phyloP scores from a whole-genome alignment of 2,797 vertebrate species.

The Gallinago stenura region DNA sequence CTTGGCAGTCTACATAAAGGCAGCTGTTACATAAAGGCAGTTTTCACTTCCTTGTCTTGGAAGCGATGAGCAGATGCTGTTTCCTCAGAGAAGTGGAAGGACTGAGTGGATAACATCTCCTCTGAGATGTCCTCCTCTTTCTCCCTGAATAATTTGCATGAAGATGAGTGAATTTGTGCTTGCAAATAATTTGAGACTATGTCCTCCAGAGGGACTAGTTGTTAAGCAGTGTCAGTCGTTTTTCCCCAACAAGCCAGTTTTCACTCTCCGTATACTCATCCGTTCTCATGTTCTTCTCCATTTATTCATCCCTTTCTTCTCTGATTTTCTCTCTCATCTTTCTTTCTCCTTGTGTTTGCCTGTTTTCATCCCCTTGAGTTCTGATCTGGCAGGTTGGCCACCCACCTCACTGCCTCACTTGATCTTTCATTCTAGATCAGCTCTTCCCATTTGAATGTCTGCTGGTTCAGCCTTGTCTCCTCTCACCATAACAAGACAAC shows the following conservation, averaged over 20 bases:
- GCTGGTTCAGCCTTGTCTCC: background rate
- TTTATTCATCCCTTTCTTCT: background rate
- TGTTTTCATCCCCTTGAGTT: background rate
- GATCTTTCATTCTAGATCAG: background rate
- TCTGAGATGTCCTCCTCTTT: constrained; percentile 22
- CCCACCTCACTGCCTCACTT: background rate
- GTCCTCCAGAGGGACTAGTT: background rate
- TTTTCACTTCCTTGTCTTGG: constrained; percentile 26
- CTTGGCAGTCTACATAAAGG: background rate
- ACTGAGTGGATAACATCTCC: constrained; percentile 25
- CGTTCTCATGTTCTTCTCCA: background rate
- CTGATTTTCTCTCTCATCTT: background rate
- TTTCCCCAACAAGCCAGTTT: background rate
- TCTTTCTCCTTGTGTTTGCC: background rate
- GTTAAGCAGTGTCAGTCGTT: background rate
- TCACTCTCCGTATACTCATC: background rate
- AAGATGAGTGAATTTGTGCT: background rate
- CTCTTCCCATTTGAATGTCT: background rate
- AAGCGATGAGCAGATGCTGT: background rate
- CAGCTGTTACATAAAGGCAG: background rate
- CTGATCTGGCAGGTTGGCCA: background rate
- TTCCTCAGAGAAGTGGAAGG: constrained; percentile 23
- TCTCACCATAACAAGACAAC: background rate
- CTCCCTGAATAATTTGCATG: background rate
- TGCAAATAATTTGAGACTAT: background rate